Base-by-base conservation (phyloP, 37 sponge, comb jelly and placozoan genomes). In the Eunapius fragilis region DNA sequence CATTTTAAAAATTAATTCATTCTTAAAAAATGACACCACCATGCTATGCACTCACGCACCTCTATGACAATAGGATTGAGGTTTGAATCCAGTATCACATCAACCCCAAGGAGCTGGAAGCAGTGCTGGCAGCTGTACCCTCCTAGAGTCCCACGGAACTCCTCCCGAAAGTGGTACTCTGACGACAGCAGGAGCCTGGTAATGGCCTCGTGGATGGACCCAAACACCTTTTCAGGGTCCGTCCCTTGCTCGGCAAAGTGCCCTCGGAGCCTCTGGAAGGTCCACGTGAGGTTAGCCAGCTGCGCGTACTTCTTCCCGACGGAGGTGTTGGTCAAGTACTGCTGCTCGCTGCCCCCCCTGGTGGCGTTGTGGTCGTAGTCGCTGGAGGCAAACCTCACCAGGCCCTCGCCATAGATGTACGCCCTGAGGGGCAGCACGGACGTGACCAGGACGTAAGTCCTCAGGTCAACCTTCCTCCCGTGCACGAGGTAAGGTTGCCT, bases 251-350 rank as follows among this genome's bases (percentile, higher is more conserved):
- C 34, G 23, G 26, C 35, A 26, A 96, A 78, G 37, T 89, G 87
- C 0, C 37, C 26, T 45, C 38, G 80, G 37, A 96, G 90, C 58
- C 88, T 88, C 34, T 84, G 37, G 74, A 84, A 96, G n/a, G 94
- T 96, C 96, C 96, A 96, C 6, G 94, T 93, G 28, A 96, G 69
- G 41, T 93, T 93, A 25, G 89, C 48, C 17, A 96, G 36, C 37
- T 88, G 75, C 0, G 90, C 82, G 74, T 85, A 93, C 74, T 93
- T 89, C 89, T 96, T 96, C 2, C 92, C 92, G 19, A 96, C 75
- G 6, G 96, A 96, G 4, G 96, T 96, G 75, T 96, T 96, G n/a
- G 96, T 96, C 31, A 96, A 80, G 72, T 80, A 91, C 32, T 88
- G 86, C 19, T 82, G 75, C 70, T 91, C 84, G 69, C 75, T 91